Evolutionary conservation across 2,888 invertebrate genomes (phyloP).

Genomic region (Norana najaformis): DNA sequence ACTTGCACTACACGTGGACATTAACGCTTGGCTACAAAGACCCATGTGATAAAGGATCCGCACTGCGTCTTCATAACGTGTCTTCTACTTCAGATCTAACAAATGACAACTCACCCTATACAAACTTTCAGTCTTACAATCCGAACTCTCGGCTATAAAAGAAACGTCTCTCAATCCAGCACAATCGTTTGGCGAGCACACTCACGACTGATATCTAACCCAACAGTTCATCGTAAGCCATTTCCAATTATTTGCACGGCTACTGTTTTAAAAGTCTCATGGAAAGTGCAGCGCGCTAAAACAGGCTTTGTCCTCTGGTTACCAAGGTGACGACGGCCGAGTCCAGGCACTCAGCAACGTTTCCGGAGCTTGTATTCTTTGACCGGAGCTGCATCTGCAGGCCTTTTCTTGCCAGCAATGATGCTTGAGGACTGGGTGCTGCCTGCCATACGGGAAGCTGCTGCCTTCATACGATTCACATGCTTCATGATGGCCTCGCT

Average conservation of each 20-base stretch:
- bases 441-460: neutral
- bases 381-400: neutral
- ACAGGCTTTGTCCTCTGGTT: neutral
- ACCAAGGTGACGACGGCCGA: neutral
- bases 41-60: neutral
- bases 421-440: neutral
- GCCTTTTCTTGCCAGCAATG: constrained; percentile 2
- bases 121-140: neutral
- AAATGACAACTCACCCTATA: neutral
- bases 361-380: constrained; percentile 23
- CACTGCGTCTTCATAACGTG: neutral
- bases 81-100: constrained; percentile 1
- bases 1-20: neutral
- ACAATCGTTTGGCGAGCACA: neutral
- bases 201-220: neutral
- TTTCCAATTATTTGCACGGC: neutral
- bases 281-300: neutral
- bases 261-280: neutral
- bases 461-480: neutral
- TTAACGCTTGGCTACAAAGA: neutral
- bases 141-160: neutral
- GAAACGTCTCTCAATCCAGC: neutral
- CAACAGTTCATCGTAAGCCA: neutral
- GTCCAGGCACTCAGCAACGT: constrained; percentile 14
- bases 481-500: neutral